Conservation (phyloP, 2,888 invertebrate genomes). For the Hydrotaea diabolus region DNA sequence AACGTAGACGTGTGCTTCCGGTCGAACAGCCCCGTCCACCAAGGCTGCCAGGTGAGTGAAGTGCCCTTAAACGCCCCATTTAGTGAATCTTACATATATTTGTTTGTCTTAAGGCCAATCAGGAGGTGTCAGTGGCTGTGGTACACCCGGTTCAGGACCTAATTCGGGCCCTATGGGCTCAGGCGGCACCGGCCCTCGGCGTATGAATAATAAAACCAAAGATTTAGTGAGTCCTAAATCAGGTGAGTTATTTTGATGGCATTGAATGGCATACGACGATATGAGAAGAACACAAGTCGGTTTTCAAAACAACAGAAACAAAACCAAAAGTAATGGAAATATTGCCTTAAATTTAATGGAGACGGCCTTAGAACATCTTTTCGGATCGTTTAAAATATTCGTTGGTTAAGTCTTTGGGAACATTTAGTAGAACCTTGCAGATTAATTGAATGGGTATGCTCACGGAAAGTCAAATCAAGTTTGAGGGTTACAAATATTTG, state of each 20-base stretch:
- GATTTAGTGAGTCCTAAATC: constrained; percentile 81
- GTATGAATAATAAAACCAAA: constrained; percentile 81
- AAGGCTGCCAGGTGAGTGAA: constrained; percentile 74
- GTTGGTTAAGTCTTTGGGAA: too few relatives aligned
- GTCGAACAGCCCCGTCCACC: constrained; percentile 92
- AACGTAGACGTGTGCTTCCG: constrained; percentile 96
- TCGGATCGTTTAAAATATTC: neutral
- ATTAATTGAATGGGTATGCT: too few relatives aligned
- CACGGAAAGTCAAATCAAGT: too few relatives aligned
- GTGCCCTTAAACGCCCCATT: neutral
- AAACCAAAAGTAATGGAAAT: neutral
- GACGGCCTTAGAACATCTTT: constrained; percentile 16
- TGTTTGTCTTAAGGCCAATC: constrained; percentile 76
- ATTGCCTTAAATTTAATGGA: neutral
- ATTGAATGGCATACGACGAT: neutral
- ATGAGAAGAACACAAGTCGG: neutral
- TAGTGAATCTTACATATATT: constrained; percentile 2
- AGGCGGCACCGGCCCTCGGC: constrained; percentile 80
- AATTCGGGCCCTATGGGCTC: constrained; percentile 80
- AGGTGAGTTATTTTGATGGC: constrained; percentile 74
- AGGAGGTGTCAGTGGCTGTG: constrained; percentile 79
- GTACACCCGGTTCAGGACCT: constrained; percentile 80
- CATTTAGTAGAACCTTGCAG: too few relatives aligned
- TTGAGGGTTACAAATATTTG: too few relatives aligned
- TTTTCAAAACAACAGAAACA: constrained; percentile 1